Conservation (phyloP, 2,797 vertebrate genomes). For the Poecilia gillii region DNA sequence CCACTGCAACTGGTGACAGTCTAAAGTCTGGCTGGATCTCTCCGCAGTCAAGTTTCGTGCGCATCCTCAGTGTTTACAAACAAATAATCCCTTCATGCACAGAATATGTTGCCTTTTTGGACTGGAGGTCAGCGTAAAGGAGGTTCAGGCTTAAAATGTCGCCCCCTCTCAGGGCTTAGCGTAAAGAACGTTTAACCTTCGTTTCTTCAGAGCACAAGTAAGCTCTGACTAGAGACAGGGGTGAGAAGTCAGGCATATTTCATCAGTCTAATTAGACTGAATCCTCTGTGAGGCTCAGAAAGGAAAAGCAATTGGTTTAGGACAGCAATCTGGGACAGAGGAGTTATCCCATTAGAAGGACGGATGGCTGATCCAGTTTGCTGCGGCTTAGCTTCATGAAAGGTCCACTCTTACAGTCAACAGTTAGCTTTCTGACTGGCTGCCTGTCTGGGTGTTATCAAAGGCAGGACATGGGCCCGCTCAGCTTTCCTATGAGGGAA, state of each 20-base stretch:
- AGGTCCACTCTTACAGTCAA: slow-evolving; percentile 13
- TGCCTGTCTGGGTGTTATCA: slow-evolving; percentile 53
- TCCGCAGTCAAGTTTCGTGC: too few species aligned
- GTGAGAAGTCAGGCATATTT: slow-evolving; percentile 22
- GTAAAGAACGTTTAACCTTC: slow-evolving; percentile 4
- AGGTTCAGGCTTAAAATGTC: background rate
- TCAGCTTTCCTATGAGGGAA: slow-evolving; percentile 65
- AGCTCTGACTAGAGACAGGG: slow-evolving; percentile 6
- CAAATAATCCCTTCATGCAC: too few species aligned
- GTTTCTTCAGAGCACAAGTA: slow-evolving; percentile 15
- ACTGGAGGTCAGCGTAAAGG: background rate
- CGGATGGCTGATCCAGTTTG: slow-evolving; percentile 10
- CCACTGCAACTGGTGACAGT: too few species aligned
- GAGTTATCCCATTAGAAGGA: background rate
- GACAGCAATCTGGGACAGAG: slow-evolving; percentile 2
- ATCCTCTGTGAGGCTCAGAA: slow-evolving; percentile 17
- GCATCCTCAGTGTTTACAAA: too few species aligned
- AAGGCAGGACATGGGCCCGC: slow-evolving; percentile 56
- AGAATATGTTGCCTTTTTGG: background rate
- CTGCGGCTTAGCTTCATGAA: slow-evolving; percentile 22
- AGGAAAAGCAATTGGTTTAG: slow-evolving; percentile 36
- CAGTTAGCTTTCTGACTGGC: slow-evolving; percentile 13
- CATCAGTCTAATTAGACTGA: slow-evolving; percentile 38
- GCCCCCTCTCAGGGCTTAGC: background rate
- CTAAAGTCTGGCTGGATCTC: too few species aligned